Evolutionary conservation across 2,113 vertebrate genomes (phyloP), one percentile per base, ranked within the genome.

Genomic region (Ariopsis seemanni): DNA sequence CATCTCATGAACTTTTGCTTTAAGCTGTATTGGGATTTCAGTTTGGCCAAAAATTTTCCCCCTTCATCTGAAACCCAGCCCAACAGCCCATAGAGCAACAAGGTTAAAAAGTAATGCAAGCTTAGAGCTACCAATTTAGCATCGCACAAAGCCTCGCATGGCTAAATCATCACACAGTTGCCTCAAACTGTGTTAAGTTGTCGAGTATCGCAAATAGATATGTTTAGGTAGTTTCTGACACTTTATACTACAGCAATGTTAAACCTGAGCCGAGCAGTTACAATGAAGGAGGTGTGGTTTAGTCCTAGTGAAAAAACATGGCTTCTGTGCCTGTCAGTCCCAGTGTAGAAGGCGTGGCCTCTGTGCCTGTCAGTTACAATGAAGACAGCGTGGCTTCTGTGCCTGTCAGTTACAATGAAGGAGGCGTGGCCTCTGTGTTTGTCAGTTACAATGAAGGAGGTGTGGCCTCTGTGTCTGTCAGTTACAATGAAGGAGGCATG

Each of bases 1-100:
- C 53, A 77, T 86, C 77, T 69, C 85, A 81, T 69, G 85, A 65
- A 55, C 85, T 80, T 42, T 15, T 67, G 50, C 27, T 48, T 81
- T 10, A 58, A 81, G 50, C 60, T 86, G 42, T n/a, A 55, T 55
- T 20, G 9, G 62, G 75, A 62, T 53, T 86, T 72, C 50, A 25
- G 67, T 57, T 57, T 30, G 12, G 11, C 53, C 67, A 72, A 48
- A 55, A 22, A 22, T 25, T 27, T 25, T 7, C 10, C n/a, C 6
- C 12, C 25, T 52, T 77, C 25, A 77, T 20, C 74, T 77, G 20
- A 12, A 77, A 52, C 6, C 2, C 25, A n/a, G 27, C 20, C 15
- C 15, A 80, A 58, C 15, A 57, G 53, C 11, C 10, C 22, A 53
- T n/a, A 53, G 11, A 20, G 15, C 53, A 30, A 79, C n/a, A 30